Evolutionary conservation across 2,113 vertebrate species (phyloP).

Genomic region (Sturnira hondurensis): DNA sequence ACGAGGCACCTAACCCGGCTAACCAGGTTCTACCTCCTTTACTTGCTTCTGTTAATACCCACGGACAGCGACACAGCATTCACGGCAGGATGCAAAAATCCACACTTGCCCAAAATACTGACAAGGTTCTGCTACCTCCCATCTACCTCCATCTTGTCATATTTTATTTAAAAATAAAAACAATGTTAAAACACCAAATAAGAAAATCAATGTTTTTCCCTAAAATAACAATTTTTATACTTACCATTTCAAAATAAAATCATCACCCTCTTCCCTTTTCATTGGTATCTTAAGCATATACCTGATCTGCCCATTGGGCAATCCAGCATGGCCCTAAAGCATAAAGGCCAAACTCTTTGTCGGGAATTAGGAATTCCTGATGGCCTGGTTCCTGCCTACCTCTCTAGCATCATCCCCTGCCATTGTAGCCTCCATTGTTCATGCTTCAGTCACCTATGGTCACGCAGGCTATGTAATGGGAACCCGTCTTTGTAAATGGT

Average conservation of each 20-base stretch:
- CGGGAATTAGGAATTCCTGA: not conserved
- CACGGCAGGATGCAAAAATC: not conserved
- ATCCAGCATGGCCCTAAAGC: not conserved
- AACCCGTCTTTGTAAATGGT: not conserved
- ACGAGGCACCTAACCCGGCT: not conserved
- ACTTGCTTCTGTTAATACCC: not conserved
- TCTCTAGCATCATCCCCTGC: not conserved
- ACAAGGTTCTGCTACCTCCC: not conserved
- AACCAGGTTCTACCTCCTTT: not conserved
- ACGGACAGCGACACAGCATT: not conserved
- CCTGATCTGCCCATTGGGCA: not conserved
- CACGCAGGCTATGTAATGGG: not conserved
- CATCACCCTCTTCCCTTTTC: not conserved
- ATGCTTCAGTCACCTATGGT: not conserved
- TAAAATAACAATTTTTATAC: not conserved
- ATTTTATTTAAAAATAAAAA: not conserved
- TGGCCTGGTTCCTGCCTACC: not conserved
- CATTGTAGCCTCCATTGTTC: not conserved
- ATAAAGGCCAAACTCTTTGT: not conserved
- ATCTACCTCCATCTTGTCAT: not conserved
- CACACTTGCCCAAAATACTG: not conserved
- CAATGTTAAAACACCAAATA: not conserved
- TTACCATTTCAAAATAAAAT: slow-evolving; percentile 12
- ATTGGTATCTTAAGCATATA: not conserved
- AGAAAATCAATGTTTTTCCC: not conserved